Evolutionary conservation across 2,888 invertebrate genomes (phyloP).

Genomic region (Cactoblastis cactorum): DNA sequence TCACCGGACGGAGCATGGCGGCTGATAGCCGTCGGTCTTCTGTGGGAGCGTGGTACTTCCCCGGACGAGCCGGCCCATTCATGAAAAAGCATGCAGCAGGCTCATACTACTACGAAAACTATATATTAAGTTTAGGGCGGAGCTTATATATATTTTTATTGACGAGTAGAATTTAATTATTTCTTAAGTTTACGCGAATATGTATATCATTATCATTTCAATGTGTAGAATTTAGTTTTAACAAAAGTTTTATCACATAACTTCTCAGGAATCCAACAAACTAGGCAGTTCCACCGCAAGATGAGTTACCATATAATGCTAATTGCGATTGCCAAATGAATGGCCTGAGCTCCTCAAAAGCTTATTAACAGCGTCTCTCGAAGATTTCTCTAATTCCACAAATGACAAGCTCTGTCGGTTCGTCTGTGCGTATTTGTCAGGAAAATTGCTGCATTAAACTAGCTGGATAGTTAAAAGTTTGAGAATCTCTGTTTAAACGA

Average conservation of each 20-base stretch:
- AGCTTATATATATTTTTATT: too few relatives aligned
- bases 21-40: too few relatives aligned
- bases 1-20: too few relatives aligned
- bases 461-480: background rate
- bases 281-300: background rate
- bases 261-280: background rate
- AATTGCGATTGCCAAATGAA: conserved; percentile 16
- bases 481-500: background rate
- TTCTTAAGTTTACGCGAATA: too few relatives aligned
- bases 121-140: too few relatives aligned
- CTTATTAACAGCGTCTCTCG: conserved; percentile 48
- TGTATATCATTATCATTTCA: too few relatives aligned
- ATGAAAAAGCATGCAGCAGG: too few relatives aligned
- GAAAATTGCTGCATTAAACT: conserved; percentile 5
- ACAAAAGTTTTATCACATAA: background rate
- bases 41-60: too few relatives aligned
- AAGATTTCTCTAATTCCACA: conserved; percentile 45
- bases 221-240: background rate
- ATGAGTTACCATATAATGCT: background rate
- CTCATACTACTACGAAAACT: too few relatives aligned
- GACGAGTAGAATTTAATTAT: too few relatives aligned
- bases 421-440: conserved; percentile 12
- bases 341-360: conserved; percentile 29
- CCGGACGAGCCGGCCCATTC: too few relatives aligned
- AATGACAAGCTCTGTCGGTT: conserved; percentile 27